Evolutionary conservation across 2,888 invertebrate genomes (phyloP).

Genomic region (Agonum fuliginosum): DNA sequence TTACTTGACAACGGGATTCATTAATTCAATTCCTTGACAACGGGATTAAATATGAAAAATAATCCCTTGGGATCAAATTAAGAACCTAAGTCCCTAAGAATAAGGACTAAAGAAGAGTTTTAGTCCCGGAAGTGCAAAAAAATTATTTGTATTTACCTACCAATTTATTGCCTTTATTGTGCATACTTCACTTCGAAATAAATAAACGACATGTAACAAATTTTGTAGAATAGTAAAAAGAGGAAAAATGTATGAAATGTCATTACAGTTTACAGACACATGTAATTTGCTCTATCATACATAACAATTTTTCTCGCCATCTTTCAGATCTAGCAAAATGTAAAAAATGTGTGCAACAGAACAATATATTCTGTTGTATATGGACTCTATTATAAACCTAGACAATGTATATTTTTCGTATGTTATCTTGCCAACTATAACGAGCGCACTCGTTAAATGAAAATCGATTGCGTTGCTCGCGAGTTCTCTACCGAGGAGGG

Average conservation of each 20-base stretch:
- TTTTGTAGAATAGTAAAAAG: neutral
- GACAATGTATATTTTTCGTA: slow-evolving; percentile 50
- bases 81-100: too few species aligned
- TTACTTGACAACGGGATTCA: too few species aligned
- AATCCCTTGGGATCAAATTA: too few species aligned
- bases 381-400: slow-evolving; percentile 41
- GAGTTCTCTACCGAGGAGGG: neutral
- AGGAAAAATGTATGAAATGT: too few species aligned
- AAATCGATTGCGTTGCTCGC: slow-evolving; percentile 41
- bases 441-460: slow-evolving; percentile 53
- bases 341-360: slow-evolving; percentile 13
- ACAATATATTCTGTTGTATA: slow-evolving; percentile 34
- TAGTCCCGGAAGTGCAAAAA: too few species aligned
- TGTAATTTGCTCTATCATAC: slow-evolving; percentile 22
- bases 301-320: slow-evolving; percentile 34
- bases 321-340: slow-evolving; percentile 27
- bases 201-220: neutral
- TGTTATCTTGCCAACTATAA: slow-evolving; percentile 45
- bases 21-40: too few species aligned
- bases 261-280: slow-evolving; percentile 24
- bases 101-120: too few species aligned
- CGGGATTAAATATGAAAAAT: too few species aligned
- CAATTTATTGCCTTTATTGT: too few species aligned
- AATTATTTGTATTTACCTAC: too few species aligned
- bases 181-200: too few species aligned